These are phyloP conservation scores for Dendrophyllia cribrosa DNA, from an alignment of 64 coral and sea anemone genomes.

Conservation along the genomic window DNA sequence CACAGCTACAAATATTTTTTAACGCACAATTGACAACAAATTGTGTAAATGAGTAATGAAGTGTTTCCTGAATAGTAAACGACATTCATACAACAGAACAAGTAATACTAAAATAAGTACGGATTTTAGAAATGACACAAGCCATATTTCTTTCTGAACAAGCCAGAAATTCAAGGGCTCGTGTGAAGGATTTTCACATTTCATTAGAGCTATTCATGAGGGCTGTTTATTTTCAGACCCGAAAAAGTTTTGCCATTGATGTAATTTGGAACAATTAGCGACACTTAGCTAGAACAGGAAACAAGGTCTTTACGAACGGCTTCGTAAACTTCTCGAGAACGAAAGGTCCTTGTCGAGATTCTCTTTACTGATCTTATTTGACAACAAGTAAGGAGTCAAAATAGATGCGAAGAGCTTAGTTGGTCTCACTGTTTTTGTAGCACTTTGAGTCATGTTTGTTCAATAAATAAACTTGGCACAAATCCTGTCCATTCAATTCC, in stretches of 20 bases:
- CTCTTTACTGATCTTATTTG: constrained; percentile 29
- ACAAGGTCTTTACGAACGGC: not conserved
- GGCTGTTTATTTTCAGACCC: constrained; percentile 4
- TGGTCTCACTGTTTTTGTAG: constrained; percentile 40
- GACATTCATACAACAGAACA: not conserved
- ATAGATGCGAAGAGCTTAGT: constrained; percentile 21
- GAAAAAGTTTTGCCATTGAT: not conserved
- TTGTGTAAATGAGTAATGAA: constrained; percentile 35
- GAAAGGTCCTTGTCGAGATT: not conserved
- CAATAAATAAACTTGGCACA: constrained; percentile 52
- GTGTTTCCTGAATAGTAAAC: constrained; percentile 21
- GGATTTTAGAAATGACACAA: not conserved
- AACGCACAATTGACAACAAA: constrained; percentile 37
- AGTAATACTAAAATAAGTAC: not conserved
- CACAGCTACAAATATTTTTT: constrained; percentile 18
- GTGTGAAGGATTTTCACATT: not conserved
- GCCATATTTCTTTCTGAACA: not conserved
- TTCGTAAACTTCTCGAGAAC: not conserved
- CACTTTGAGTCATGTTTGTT: constrained; percentile 44
- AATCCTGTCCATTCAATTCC: constrained; percentile 15
- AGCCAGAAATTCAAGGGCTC: no score
- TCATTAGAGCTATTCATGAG: not conserved
- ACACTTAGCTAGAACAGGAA: not conserved
- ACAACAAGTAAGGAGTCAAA: not conserved
- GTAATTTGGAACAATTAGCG: not conserved